Evolutionary conservation across 2,888 invertebrate genomes (phyloP).

Genomic region (Odontocolon sp.): DNA sequence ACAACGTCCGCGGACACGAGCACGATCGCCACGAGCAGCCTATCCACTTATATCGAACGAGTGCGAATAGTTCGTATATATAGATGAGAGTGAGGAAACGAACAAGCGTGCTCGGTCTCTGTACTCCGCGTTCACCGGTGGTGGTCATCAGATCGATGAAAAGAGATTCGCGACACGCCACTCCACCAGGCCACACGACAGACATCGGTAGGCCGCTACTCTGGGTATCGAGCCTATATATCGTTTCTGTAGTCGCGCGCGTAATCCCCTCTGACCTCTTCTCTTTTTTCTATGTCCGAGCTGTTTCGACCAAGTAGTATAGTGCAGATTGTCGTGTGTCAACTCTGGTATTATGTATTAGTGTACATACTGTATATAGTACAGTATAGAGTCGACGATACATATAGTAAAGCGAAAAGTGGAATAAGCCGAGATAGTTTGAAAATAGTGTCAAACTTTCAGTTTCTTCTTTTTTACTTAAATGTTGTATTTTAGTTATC

Average conservation of each 20-base stretch:
- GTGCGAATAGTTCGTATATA: conserved; percentile 46
- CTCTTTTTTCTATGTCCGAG: conserved; percentile 5
- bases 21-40: conserved; percentile 28
- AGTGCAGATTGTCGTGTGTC: conserved; percentile 29
- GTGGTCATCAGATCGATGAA: conserved; percentile 78
- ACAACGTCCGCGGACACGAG: conserved; percentile 30
- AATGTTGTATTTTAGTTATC: too few species aligned
- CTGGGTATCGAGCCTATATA: too few species aligned
- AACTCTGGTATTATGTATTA: conserved; percentile 23
- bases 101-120: conserved; percentile 26
- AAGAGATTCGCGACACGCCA: conserved; percentile 77
- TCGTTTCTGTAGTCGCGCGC: conserved; percentile 49
- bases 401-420: background rate
- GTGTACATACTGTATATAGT: background rate
- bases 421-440: conserved; percentile 19
- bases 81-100: conserved; percentile 23
- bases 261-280: conserved; percentile 26
- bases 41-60: conserved; percentile 59
- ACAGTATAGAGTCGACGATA: too few species aligned
- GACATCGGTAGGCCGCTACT: conserved; percentile 46
- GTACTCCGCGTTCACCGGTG: conserved; percentile 21
- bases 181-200: conserved; percentile 59
- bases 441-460: background rate
- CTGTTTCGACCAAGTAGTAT: conserved; percentile 18
- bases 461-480: background rate